A percentile compares a stretch with the other conserved stretches of the same genome.
phyloP scores from a whole-genome alignment of 2,797 vertebrate species.

The Hybognathus amarus region DNA sequence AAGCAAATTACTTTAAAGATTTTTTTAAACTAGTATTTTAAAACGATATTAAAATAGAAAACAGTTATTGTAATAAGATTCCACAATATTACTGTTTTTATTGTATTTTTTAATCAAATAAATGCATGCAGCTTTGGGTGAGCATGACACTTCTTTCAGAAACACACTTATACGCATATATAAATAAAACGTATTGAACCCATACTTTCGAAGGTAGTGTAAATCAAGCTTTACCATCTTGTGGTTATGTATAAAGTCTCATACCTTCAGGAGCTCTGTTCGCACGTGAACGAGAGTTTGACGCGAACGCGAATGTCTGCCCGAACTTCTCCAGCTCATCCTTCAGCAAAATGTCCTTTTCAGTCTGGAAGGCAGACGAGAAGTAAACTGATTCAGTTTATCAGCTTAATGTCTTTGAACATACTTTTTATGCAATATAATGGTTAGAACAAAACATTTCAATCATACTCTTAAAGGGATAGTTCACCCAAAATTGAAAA shows the following conservation, averaged over 20 bases:
- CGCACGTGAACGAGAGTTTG: conserved; percentile 71
- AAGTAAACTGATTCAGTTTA: background rate
- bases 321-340: conserved; percentile 70
- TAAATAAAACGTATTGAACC: background rate
- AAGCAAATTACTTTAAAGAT: background rate
- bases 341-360: conserved; percentile 70
- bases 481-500: background rate
- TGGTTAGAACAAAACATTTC: background rate
- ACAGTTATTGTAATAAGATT: background rate
- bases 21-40: too few species aligned
- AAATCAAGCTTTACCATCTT: background rate
- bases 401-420: background rate
- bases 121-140: background rate
- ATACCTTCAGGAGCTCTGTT: conserved; percentile 67
- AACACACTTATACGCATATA: too few species aligned
- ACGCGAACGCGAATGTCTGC: conserved; percentile 65
- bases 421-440: background rate
- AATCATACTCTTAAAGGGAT: conserved; percentile 14
- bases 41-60: too few species aligned
- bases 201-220: background rate
- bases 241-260: background rate
- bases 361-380: conserved; percentile 58
- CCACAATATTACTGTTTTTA: background rate
- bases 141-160: background rate
- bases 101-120: background rate